These are phyloP conservation scores for Pseudolycoriella hygida DNA, from an alignment of 2,888 invertebrate genomes.

Conservation along the genomic window DNA sequence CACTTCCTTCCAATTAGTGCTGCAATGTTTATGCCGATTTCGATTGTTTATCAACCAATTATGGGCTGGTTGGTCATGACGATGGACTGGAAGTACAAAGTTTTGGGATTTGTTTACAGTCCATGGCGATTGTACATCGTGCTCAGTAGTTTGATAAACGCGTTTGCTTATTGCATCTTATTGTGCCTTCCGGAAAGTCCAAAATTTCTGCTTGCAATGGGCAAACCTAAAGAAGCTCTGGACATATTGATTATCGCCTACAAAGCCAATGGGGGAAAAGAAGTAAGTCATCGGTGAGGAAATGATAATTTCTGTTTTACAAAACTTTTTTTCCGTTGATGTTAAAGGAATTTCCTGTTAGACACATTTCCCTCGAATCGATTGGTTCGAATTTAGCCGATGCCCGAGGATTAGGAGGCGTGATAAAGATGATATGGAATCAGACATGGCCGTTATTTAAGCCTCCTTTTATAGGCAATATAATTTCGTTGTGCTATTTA, in stretches of 20 bases:
- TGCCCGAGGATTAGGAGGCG: background rate
- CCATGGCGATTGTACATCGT: slow-evolving; percentile 46
- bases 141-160: slow-evolving; percentile 43
- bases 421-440: background rate
- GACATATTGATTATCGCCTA: slow-evolving; percentile 30
- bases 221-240: slow-evolving; percentile 39
- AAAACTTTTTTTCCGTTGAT: background rate
- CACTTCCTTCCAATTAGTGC: slow-evolving; percentile 19
- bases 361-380: background rate
- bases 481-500: background rate
- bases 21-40: slow-evolving; percentile 36
- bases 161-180: slow-evolving; percentile 42
- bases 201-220: slow-evolving; percentile 49
- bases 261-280: slow-evolving; percentile 2
- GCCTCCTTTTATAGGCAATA: background rate
- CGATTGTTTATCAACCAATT: slow-evolving; percentile 40
- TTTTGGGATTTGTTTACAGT: slow-evolving; percentile 37
- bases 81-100: slow-evolving; percentile 29
- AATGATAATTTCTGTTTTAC: no score
- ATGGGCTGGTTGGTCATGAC: slow-evolving; percentile 54
- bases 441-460: background rate
- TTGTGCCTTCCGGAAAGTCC: slow-evolving; percentile 58
- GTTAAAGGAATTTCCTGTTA: background rate
- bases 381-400: background rate
- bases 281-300: no score